Base-by-base conservation (phyloP, 2,888 invertebrate genomes). In the Busseola fusca region DNA sequence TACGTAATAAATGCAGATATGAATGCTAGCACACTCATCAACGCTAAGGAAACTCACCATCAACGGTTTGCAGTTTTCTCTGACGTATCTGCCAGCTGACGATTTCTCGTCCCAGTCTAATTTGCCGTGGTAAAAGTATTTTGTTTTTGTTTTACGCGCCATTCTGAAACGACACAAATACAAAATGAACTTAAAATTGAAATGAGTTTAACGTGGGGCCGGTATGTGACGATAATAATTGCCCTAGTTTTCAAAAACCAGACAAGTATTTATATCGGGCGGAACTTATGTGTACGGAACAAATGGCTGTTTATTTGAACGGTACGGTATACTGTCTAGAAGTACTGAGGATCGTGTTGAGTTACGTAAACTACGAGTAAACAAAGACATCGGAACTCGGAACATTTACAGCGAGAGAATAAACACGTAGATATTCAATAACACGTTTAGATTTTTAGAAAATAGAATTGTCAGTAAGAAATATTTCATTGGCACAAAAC, bases 41-140 rank as follows among this genome's bases (percentile, higher is more conserved):
- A 14, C 27, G 45, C 1, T 21, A 37, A 50, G 14, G 18, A 45
- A 62, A 96, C 97, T 97, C 94, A 99, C 99, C 96, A 97, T 96
- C 86, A 99, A 95, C 69, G 99, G 99, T 96, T 99, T 99, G 96
- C 99, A 99, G 93, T 99, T 99, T 93, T 99, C 99, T 88, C 99
- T 97, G 57, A 99, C 99, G 91, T 99, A 99, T 95, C 99, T 97
- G 69, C 99, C 99, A 75, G 99, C 98, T 65, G 98, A 98, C 90
- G 98, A 98, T 91, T 99, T 98, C 86, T 99, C 98, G 92, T 99
- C 99, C 99, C 99, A 99, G 94, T 99, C 99, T 90, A 99, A 96
- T 96, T 98, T 98, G 69, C 99, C 99, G 92, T 99, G 98, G 95
- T 99, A 98, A 96, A 99, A 99, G 95, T 99, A 99, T 96, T 99